These are phyloP conservation scores for Pinna nobilis DNA, from an alignment of 1,140 invertebrate genomes.

Conservation along the genomic window DNA sequence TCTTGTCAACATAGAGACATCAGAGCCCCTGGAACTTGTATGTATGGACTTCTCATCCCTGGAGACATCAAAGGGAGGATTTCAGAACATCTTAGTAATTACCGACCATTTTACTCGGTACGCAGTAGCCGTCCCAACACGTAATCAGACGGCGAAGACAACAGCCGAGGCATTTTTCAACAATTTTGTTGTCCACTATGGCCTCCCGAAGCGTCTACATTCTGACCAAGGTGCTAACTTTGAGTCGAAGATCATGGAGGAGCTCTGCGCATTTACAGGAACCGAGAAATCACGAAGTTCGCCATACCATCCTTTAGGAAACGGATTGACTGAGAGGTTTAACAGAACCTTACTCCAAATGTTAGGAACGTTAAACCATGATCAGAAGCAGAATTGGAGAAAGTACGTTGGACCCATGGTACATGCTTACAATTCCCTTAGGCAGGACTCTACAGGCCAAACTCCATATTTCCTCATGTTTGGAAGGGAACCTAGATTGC, in stretches of 20 bases:
- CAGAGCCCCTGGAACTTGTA: slow-evolving; percentile 25
- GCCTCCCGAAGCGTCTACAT: slow-evolving; percentile 68
- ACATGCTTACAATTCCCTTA: slow-evolving; percentile 40
- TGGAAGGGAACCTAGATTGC: slow-evolving; percentile 34
- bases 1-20: slow-evolving; percentile 22
- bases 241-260: slow-evolving; percentile 38
- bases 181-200: slow-evolving; percentile 67
- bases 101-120: slow-evolving; percentile 73
- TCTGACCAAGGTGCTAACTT: slow-evolving; percentile 69
- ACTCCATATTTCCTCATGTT: slow-evolving; percentile 43
- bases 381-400: slow-evolving; percentile 40
- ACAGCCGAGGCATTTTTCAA: slow-evolving; percentile 66
- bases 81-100: slow-evolving; percentile 59
- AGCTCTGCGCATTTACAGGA: slow-evolving; percentile 43
- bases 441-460: slow-evolving; percentile 37
- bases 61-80: slow-evolving; percentile 19
- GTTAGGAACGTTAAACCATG: slow-evolving; percentile 27
- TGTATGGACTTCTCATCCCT: slow-evolving; percentile 34
- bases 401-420: slow-evolving; percentile 20
- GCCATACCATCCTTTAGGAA: slow-evolving; percentile 50
- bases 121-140: slow-evolving; percentile 67
- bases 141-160: slow-evolving; percentile 70
- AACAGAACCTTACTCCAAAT: slow-evolving; percentile 37
- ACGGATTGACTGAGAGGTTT: slow-evolving; percentile 43
- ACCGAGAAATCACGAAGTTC: slow-evolving; percentile 41